Conservation (phyloP, 2,113 vertebrate genomes). For the Stigmatopora nigra region DNA sequence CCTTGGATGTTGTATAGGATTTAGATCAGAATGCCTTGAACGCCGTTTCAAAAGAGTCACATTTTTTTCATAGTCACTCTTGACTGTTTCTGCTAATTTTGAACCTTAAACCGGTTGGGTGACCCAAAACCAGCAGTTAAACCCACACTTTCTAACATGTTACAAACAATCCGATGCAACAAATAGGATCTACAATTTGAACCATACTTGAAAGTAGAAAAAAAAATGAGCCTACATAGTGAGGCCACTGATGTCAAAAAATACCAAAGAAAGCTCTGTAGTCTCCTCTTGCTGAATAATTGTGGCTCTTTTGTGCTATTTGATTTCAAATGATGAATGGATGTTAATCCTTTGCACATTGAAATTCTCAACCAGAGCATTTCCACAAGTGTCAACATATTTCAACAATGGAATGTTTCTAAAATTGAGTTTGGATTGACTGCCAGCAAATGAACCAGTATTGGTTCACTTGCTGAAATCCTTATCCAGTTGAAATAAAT, state of each 20-base stretch:
- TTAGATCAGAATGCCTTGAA: too few species aligned
- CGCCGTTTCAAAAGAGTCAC: too few species aligned
- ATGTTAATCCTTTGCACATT: constrained; percentile 51
- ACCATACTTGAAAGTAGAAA: constrained; percentile 1
- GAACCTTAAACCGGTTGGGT: too few species aligned
- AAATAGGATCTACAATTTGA: not conserved
- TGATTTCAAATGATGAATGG: constrained; percentile 51
- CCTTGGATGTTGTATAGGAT: too few species aligned
- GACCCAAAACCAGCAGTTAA: too few species aligned
- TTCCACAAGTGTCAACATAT: constrained; percentile 53
- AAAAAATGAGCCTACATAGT: constrained; percentile 22
- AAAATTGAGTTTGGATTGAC: constrained; percentile 47
- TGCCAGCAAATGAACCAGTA: too few species aligned
- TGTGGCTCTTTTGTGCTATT: constrained; percentile 39
- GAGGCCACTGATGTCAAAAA: constrained; percentile 41
- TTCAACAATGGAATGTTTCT: constrained; percentile 56
- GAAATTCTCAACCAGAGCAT: constrained; percentile 49
- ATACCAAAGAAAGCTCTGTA: constrained; percentile 15
- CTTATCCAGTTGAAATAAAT: too few species aligned
- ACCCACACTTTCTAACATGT: too few species aligned
- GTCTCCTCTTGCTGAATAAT: constrained; percentile 25
- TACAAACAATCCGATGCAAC: too few species aligned
- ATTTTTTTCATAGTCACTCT: too few species aligned
- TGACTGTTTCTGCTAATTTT: too few species aligned
- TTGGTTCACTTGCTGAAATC: too few species aligned